Evolutionary conservation across 2,797 vertebrate genomes (phyloP), one percentile per base, ranked within the genome.

Genomic region (Moxostoma hubbsi): DNA sequence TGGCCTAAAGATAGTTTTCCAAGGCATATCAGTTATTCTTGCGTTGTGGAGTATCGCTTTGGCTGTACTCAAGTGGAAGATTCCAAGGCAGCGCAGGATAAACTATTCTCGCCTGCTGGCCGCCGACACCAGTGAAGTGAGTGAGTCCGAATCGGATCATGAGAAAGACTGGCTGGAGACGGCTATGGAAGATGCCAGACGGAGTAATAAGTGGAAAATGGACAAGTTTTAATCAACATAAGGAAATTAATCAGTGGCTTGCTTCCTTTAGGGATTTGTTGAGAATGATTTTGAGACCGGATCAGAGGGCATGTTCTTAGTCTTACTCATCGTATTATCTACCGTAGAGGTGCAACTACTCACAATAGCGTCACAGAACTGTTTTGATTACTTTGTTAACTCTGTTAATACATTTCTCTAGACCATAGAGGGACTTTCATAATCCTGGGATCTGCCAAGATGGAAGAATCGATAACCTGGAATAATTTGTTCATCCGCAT

Each of bases 161-260:
- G 95, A 96, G 78, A 92, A 86, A 66, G 96, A 97, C 88, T 99
- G 97, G 96, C 93, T 98, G 1, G 95, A 95, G 49, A 96, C 93
- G 76, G 96, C 96, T 0, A 91, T 97, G 92, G 93, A 92, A 9
- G 92, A 94, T 1, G 92, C 96, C 15, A 80, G 82, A 36, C 84
- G 89, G 73, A 85, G 83, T 15, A 93, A 90, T 71, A 91, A 86
- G 79, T 83, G 59, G 59, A 72, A 43, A 45, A 15, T 51, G 12
- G 49, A 80, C 13, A 70, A 65, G 63, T 79, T 51, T 68, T 24
- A 46, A 78, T 15, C 8, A 46, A 46, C 15, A 8, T 15, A 64
- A 11, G 45, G 9, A 72, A 54, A 63, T 3, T 36, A 9, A 65
- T 1, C 62, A 72, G 36, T 9, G 54, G 61, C 13, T 11, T 7